Conservation (phyloP, 2,113 vertebrate genomes). For the Gavialis gangeticus region DNA sequence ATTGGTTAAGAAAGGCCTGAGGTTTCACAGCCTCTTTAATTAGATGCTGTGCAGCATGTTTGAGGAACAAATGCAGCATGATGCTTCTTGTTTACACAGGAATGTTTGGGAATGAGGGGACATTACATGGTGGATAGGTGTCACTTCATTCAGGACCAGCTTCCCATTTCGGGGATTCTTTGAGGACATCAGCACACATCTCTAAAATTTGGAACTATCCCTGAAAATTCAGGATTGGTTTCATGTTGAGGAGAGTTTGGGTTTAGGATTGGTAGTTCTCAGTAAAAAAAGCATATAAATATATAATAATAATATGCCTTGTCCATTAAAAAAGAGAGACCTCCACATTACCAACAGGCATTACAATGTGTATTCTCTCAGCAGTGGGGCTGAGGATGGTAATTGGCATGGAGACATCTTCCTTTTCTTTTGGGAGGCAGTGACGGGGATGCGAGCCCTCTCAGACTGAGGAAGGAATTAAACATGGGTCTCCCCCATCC, state of each 20-base stretch:
- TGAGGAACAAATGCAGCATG: too few species aligned
- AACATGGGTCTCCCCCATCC: too few species aligned
- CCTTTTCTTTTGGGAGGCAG: neutral
- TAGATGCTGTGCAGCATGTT: too few species aligned
- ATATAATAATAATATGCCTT: neutral
- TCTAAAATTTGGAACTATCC: neutral
- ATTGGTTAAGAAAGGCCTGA: too few species aligned
- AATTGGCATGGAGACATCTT: neutral
- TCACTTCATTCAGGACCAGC: neutral
- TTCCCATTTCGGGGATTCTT: neutral
- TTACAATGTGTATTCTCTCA: neutral
- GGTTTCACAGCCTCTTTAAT: too few species aligned
- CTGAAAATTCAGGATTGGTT: neutral
- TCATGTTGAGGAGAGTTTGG: neutral
- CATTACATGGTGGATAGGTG: too few species aligned
- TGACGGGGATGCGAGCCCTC: neutral
- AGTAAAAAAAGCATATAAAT: too few species aligned
- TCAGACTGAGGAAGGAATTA: neutral
- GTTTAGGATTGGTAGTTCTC: too few species aligned
- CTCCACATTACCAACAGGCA: neutral
- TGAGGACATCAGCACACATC: neutral
- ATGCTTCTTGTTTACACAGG: neutral
- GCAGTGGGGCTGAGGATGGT: neutral
- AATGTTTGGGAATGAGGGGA: too few species aligned
- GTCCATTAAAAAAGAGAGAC: neutral